Conservation (phyloP, 2,888 invertebrate species). For the Leptinotarsa tumamoca region DNA sequence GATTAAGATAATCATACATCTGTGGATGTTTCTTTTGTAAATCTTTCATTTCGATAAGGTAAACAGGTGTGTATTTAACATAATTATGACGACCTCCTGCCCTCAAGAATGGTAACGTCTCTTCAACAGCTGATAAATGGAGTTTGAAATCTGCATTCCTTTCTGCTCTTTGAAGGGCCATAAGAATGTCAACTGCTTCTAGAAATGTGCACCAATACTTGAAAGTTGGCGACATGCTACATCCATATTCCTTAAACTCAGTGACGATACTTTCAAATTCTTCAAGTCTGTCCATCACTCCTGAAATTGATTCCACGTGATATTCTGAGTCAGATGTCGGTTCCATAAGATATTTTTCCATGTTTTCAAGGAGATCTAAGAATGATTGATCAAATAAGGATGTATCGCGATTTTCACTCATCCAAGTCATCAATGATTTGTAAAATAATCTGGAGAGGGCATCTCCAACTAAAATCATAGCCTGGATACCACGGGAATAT, state of each 20-base stretch:
- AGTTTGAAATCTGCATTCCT: constrained; percentile 8
- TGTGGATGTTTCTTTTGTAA: constrained; percentile 2
- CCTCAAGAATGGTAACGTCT: constrained; percentile 8
- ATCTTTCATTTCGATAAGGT: constrained; percentile 6
- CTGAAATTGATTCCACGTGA: constrained; percentile 10
- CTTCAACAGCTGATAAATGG: constrained; percentile 8
- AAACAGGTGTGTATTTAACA: constrained; percentile 10
- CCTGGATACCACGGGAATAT: constrained; percentile 6
- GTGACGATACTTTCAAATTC: constrained; percentile 5
- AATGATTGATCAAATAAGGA: constrained; percentile 10
- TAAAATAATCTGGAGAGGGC: constrained; percentile 8
- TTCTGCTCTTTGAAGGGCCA: constrained; percentile 4
- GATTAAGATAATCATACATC: constrained; percentile 3
- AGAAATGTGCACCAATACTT: constrained; percentile 8
- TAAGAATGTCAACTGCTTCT: constrained; percentile 6
- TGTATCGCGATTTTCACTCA: constrained; percentile 1
- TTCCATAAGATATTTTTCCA: constrained; percentile 1
- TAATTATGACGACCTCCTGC: constrained; percentile 8
- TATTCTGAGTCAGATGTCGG: constrained; percentile 10
- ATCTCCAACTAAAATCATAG: constrained; percentile 10
- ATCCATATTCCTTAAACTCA: constrained; percentile 6
- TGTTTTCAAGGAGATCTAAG: constrained; percentile 8
- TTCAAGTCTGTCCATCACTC: constrained; percentile 8
- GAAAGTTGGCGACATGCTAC: constrained; percentile 6
- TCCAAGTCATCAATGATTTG: constrained; percentile 7